Evolutionary conservation across 2,888 invertebrate genomes (phyloP).

Genomic region (Drosophila picticornis): DNA sequence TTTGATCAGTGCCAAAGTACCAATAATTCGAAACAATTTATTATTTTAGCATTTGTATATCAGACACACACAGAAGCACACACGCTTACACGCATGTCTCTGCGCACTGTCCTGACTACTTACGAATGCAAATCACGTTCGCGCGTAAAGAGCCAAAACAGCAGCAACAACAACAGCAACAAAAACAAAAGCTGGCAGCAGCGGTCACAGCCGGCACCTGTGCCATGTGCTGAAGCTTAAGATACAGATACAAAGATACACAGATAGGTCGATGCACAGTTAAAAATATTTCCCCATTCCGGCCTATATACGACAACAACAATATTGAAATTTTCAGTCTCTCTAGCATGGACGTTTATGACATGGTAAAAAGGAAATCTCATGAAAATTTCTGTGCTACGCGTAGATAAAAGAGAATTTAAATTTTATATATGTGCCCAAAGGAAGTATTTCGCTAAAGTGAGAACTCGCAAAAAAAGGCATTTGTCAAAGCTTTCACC

Average conservation of each 20-base stretch:
- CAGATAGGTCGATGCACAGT: constrained; percentile 37
- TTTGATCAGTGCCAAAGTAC: constrained; percentile 79
- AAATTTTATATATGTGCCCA: constrained; percentile 56
- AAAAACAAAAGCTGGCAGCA: constrained; percentile 31
- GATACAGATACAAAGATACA: constrained; percentile 49
- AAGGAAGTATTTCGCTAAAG: constrained; percentile 56
- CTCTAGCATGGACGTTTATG: constrained; percentile 41
- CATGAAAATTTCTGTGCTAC: constrained; percentile 32
- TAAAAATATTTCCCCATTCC: constrained; percentile 23
- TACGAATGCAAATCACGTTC: constrained; percentile 79
- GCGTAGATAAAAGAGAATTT: constrained; percentile 58
- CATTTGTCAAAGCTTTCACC: constrained; percentile 56
- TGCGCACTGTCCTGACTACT: constrained; percentile 48
- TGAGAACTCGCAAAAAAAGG: constrained; percentile 35
- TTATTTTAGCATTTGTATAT: constrained; percentile 79
- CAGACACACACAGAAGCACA: constrained; percentile 39
- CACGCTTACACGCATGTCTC: constrained; percentile 13
- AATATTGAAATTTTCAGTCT: constrained; percentile 63
- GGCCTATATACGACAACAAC: constrained; percentile 33
- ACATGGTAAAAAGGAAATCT: constrained; percentile 40
- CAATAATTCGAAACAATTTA: constrained; percentile 81
- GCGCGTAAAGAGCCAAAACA: constrained; percentile 66
- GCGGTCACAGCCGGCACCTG: constrained; percentile 62
- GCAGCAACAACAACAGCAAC: constrained; percentile 35
- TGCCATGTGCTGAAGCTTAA: constrained; percentile 49